phyloP scores from a whole-genome alignment of 2,888 invertebrate genomes.

The Yponomeuta malinellus region DNA sequence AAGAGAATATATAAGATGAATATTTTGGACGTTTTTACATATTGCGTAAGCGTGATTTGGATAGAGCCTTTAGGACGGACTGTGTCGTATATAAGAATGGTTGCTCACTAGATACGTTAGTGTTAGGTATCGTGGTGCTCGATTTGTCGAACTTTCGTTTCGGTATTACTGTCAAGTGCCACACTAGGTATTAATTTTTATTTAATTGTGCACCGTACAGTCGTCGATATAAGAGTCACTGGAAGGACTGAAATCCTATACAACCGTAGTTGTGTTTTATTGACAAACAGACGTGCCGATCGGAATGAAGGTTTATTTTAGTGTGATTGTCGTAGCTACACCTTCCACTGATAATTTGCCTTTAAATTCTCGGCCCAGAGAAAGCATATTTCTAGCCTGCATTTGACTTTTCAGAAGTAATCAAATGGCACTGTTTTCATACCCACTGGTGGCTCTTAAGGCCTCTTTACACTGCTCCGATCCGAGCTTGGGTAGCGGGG shows the following conservation, averaged over 20 bases:
- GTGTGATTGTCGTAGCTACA: no score
- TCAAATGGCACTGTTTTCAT: no score
- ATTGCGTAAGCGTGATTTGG: conserved; percentile 31
- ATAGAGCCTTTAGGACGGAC: conserved; percentile 43
- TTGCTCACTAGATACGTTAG: conserved; percentile 70
- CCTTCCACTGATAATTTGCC: no score
- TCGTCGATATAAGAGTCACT: conserved; percentile 24
- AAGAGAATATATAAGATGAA: conserved; percentile 33
- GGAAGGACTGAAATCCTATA: no score
- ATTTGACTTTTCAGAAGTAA: no score
- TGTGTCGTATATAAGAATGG: conserved; percentile 52
- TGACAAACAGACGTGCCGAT: no score
- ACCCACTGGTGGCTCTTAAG: not conserved
- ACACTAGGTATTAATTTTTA: conserved; percentile 61
- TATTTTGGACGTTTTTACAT: conserved; percentile 73
- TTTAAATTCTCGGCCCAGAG: no score
- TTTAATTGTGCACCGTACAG: conserved; percentile 36
- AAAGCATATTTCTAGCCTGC: no score
- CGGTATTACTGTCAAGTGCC: conserved; percentile 52
- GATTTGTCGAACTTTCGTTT: conserved; percentile 26
- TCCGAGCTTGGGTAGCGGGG: conserved; percentile 33
- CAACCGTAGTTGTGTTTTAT: no score
- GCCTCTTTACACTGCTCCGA: conserved; percentile 15
- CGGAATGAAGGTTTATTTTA: no score
- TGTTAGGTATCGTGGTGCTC: conserved; percentile 65